phyloP scores from a whole-genome alignment of 92 coral and sea anemone genomes.

The Metridium senile region DNA sequence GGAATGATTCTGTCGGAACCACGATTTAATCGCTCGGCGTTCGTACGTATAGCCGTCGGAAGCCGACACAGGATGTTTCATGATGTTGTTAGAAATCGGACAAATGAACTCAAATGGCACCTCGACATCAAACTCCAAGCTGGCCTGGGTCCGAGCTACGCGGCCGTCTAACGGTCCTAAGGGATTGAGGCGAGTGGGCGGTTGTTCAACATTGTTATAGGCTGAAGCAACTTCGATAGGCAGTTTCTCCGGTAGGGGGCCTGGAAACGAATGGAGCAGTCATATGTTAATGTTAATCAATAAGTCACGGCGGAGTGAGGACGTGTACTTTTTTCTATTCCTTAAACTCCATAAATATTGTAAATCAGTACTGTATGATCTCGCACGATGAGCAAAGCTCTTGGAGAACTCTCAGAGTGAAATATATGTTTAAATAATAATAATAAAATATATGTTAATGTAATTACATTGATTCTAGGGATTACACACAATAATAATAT shows the following conservation, averaged over 20 bases:
- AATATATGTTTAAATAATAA: too few species aligned
- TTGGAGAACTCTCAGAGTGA: too few species aligned
- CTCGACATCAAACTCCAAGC: constrained; percentile 48
- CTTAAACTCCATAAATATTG: too few species aligned
- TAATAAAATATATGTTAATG: too few species aligned
- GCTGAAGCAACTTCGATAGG: constrained; percentile 61
- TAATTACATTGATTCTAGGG: too few species aligned
- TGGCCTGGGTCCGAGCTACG: constrained; percentile 51
- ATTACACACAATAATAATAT: too few species aligned
- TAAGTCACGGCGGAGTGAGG: too few species aligned
- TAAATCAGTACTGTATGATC: too few species aligned
- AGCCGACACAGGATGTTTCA: constrained; percentile 75
- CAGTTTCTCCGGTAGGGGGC: constrained; percentile 45
- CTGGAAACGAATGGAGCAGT: constrained; percentile 14
- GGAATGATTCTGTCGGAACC: constrained; percentile 71
- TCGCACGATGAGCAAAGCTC: too few species aligned
- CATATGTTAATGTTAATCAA: too few species aligned
- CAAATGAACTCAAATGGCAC: constrained; percentile 86
- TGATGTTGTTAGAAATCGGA: constrained; percentile 79
- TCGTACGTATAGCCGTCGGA: constrained; percentile 85
- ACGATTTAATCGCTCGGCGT: constrained; percentile 71
- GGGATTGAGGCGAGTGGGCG: constrained; percentile 19
- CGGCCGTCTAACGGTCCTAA: constrained; percentile 48
- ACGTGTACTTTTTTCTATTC: too few species aligned
- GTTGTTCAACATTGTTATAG: constrained; percentile 15